These are phyloP conservation scores for Hydriomena furcata DNA, from an alignment of 2,888 invertebrate genomes.

Conservation along the genomic window DNA sequence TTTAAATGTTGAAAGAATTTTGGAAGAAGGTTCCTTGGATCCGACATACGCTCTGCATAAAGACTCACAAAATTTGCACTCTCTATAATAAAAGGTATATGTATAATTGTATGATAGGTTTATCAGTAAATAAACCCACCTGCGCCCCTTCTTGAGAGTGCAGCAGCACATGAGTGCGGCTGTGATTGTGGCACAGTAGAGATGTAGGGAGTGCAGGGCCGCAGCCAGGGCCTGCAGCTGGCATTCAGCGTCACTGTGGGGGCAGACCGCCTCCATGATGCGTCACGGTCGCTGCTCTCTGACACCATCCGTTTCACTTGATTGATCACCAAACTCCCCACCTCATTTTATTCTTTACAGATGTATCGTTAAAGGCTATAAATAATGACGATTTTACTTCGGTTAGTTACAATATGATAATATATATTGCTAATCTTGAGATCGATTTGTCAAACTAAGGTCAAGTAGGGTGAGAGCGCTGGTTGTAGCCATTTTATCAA, in stretches of 20 bases:
- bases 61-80: too few species aligned
- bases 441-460: slow-evolving; percentile 1
- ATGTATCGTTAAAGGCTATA: not conserved
- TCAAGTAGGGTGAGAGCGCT: too few species aligned
- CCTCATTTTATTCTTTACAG: slow-evolving; percentile 22
- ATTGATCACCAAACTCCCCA: slow-evolving; percentile 28
- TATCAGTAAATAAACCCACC: slow-evolving; percentile 42
- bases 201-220: slow-evolving; percentile 69
- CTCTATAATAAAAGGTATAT: too few species aligned
- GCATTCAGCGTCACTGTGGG: slow-evolving; percentile 54
- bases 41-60: too few species aligned
- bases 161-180: slow-evolving; percentile 73
- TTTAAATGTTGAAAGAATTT: too few species aligned
- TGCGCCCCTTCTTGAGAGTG: slow-evolving; percentile 49
- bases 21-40: too few species aligned
- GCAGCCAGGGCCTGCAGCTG: slow-evolving; percentile 62
- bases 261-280: slow-evolving; percentile 70
- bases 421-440: not conserved
- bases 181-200: slow-evolving; percentile 72
- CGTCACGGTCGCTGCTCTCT: slow-evolving; percentile 18
- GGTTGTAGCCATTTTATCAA: too few species aligned
- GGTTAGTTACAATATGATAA: not conserved
- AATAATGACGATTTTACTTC: not conserved
- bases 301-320: slow-evolving; percentile 33
- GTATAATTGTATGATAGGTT: too few species aligned